Conservation (phyloP, 2,797 vertebrate genomes). For the Agapornis canus region DNA sequence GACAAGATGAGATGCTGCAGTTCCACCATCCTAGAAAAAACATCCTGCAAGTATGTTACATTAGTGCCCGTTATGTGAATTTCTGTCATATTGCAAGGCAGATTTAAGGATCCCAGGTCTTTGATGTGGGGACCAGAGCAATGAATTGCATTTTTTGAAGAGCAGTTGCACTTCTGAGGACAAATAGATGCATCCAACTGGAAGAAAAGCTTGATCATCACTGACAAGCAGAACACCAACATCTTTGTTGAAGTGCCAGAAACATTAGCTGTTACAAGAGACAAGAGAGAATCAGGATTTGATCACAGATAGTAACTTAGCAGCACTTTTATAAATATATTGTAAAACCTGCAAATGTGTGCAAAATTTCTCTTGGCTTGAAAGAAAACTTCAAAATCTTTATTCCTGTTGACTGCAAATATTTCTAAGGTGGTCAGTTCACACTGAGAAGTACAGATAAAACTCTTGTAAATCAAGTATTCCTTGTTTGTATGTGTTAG, state of each 20-base stretch:
- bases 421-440: background rate
- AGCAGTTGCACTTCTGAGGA: slow-evolving; percentile 65
- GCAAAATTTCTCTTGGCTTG: background rate
- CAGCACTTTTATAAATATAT: background rate
- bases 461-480: background rate
- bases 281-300: slow-evolving; percentile 38
- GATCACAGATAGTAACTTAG: background rate
- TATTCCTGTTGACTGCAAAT: background rate
- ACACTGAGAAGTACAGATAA: background rate
- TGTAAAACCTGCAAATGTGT: background rate
- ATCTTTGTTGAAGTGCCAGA: slow-evolving; percentile 40
- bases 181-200: slow-evolving; percentile 55
- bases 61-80: slow-evolving; percentile 71
- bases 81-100: slow-evolving; percentile 71
- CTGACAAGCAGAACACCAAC: slow-evolving; percentile 35
- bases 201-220: slow-evolving; percentile 58
- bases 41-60: slow-evolving; percentile 68
- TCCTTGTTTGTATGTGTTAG: background rate
- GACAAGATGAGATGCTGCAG: slow-evolving; percentile 80
- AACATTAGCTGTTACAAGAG: slow-evolving; percentile 30
- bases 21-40: slow-evolving; percentile 72
- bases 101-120: slow-evolving; percentile 38
- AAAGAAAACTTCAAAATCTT: background rate
- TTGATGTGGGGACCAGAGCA: slow-evolving; percentile 55
- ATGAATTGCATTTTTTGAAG: slow-evolving; percentile 5